Base-by-base conservation (phyloP, 2,888 invertebrate species). In the Lymantria monacha region DNA sequence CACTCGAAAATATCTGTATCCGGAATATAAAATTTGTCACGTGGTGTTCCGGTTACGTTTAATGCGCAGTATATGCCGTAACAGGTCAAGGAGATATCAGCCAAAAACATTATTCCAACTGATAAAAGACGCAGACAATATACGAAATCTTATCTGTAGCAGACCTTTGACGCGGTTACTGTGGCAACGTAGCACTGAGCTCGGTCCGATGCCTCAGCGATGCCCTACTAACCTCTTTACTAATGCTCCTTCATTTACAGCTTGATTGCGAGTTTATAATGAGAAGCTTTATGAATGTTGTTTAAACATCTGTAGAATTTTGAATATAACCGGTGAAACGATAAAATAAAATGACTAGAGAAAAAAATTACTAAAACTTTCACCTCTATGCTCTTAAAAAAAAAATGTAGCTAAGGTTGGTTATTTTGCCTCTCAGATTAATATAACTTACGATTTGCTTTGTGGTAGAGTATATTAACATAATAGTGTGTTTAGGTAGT, bases 181-280 rank as follows among this genome's bases (percentile, higher is more conserved):
- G 55, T 60, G 54, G 48, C 46, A 61, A 53, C 51, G 48, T 52
- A 37, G 48, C 43, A 58, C 59, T 53, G 60, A 41, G 41, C 9
- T 41, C 41, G 43, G 47, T 57, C 48, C 52, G 53, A 56, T 70
- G 67, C 59, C 68, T 68, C 58, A 59, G 61, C 69, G 61, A 61
- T 81, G 76, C 62, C 78, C 83, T 74, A 82, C 74, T 87, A 74
- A 83, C 85, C 84, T 78, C 72, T 72, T 74, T 81, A 78, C 49
- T 44, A 48, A 53, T 51, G 50, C 48, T 54, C 44, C 9, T 13
- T 42, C n/a, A 42, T 47, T 33, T 22, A 7, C 9, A 13, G 46
- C 31, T 41, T 31, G 31, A 46, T 46, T 13, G 15, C 41, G n/a
- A 8, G 41, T 14, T 41, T 41, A 41, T 41, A 41, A 11, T 38